Evolutionary conservation across 2,888 invertebrate genomes (phyloP), one percentile per base, ranked within the genome.

Genomic region (Bedellia somnulentella): DNA sequence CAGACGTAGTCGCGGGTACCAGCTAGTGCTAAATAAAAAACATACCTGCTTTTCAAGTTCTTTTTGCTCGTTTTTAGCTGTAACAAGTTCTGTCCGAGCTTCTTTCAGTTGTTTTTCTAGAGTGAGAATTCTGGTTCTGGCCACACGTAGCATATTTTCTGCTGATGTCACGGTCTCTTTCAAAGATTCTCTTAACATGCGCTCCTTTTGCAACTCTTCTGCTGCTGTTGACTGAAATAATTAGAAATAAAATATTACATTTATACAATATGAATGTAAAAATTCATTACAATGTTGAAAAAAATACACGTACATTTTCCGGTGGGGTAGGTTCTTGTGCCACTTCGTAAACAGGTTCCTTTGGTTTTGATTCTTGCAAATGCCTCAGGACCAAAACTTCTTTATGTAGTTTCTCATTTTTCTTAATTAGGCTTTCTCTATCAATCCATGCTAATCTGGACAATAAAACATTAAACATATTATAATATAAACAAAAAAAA

Each of bases 41-140:
- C 23, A 64, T 59, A 75, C 73, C 44, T 67, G 56, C 52, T 61
- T 62, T 44, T 73, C 71, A 40, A 66, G 51, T 36, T 73, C 75
- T 41, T 60, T 68, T 34, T 66, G 59, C 43, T 68, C 75, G 42
- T 56, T 58, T 27, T 49, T 52, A 15, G 57, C 35, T 2, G 44
- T 35, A 3, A 71, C 70, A 13, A 67, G 46, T 15, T 68, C 66
- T 2, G 46, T 38, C 25, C 52, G 52, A n/a, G 47, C 41, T 3
- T 68, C 63, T 39, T 67, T 73, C 2, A 68, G 47, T 42, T 66
- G 61, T 21, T 59, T 48, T 44, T 75, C 75, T 5, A 75, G 50
- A 1, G 55, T 53, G 2, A 56, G 39, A 35, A 71, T 64, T 33
- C 68, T 58, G 3, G 58, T 49, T 13, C 73, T 60, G 22, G 75